These are phyloP conservation scores for Ferdinandea cuprea DNA, from an alignment of 2,888 invertebrate species.

Conservation along the genomic window DNA sequence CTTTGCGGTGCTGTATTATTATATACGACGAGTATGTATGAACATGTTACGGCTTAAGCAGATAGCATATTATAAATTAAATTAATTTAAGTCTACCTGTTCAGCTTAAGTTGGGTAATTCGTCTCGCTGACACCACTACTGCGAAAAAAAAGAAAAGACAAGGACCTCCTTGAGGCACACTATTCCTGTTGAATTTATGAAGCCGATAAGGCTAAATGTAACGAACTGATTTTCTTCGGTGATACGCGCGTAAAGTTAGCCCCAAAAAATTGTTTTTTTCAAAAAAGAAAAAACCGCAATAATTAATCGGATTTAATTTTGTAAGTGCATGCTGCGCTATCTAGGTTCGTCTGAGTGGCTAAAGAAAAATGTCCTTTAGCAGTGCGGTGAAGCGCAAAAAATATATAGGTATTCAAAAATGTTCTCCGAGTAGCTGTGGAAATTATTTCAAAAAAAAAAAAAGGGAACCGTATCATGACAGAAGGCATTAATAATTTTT, in stretches of 20 bases:
- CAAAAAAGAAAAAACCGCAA: neutral
- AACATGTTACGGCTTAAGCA: conserved; percentile 42
- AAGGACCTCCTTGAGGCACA: neutral
- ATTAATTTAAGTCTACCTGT: conserved; percentile 72
- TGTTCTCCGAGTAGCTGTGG: neutral
- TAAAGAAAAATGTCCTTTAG: conserved; percentile 59
- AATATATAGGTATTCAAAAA: too few species aligned
- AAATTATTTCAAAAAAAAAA: conserved; percentile 1
- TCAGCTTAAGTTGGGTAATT: conserved; percentile 62
- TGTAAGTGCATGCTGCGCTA: conserved; percentile 51
- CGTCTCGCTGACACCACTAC: conserved; percentile 52
- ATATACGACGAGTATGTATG: too few species aligned
- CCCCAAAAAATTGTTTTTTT: neutral
- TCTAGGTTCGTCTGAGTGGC: conserved; percentile 54
- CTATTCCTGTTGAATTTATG: conserved; percentile 62
- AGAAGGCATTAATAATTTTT: conserved; percentile 49
- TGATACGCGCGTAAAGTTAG: conserved; percentile 29
- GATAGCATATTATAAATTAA: conserved; percentile 65
- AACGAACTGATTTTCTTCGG: conserved; percentile 59
- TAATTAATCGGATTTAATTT: conserved; percentile 66
- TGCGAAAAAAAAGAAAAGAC: neutral
- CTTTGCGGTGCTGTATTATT: conserved; percentile 31
- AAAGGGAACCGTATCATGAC: too few species aligned
- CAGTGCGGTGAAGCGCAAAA: conserved; percentile 10
- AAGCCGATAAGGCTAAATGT: conserved; percentile 71